Evolutionary conservation across 2,797 vertebrate species (phyloP).

Genomic region (Loriculus beryllinus): DNA sequence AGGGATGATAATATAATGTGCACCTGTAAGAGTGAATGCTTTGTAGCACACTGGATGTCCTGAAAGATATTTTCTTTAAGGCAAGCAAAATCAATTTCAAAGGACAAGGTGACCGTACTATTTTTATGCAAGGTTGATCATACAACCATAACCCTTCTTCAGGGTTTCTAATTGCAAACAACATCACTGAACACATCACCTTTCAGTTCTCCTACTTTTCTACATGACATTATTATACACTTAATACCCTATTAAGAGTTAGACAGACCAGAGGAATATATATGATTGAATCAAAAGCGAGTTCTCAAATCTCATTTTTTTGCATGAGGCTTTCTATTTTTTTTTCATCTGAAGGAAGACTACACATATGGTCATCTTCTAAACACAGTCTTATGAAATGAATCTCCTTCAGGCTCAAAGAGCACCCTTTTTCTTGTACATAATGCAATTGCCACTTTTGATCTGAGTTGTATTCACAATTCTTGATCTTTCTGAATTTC

Average conservation of each 20-base stretch:
- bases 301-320: background rate
- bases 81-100: background rate
- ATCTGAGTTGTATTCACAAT: background rate
- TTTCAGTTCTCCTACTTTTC: background rate
- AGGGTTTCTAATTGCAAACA: slow-evolving; percentile 16
- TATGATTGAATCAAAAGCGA: background rate
- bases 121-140: slow-evolving; percentile 34
- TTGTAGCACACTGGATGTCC: background rate
- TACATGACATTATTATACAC: background rate
- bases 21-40: background rate
- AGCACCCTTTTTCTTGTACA: background rate
- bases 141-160: background rate
- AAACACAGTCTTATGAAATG: background rate
- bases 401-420: background rate
- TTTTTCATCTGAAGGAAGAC: slow-evolving; percentile 4
- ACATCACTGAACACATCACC: background rate
- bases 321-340: background rate
- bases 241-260: background rate
- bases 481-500: background rate
- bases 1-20: background rate
- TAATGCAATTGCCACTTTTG: background rate
- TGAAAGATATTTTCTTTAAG: background rate
- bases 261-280: background rate
- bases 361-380: background rate
- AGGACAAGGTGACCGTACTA: slow-evolving; percentile 36